Evolutionary conservation across 2,797 vertebrate genomes (phyloP).

Genomic region (Sebastes dallii): DNA sequence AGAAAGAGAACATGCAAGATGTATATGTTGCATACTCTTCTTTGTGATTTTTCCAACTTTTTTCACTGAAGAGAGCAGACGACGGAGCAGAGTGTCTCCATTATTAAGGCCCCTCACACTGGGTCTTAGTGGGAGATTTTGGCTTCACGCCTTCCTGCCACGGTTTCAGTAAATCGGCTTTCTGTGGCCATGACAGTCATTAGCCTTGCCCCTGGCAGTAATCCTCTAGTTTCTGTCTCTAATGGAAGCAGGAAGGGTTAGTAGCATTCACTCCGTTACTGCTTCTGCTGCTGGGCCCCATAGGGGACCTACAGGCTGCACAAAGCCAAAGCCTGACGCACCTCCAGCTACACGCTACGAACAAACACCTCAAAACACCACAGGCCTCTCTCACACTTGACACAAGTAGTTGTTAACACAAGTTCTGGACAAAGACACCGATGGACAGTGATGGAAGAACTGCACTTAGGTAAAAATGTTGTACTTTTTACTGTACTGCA

Average conservation of each 20-base stretch:
- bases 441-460: background rate
- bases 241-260: constrained; percentile 76
- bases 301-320: constrained; percentile 40
- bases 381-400: background rate
- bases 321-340: constrained; percentile 37
- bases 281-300: constrained; percentile 54
- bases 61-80: constrained; percentile 34
- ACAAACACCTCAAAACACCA: constrained; percentile 9
- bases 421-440: background rate
- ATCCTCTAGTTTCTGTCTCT: constrained; percentile 81
- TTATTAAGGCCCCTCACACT: constrained; percentile 79
- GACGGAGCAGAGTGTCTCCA: constrained; percentile 60
- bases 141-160: constrained; percentile 81
- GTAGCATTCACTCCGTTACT: constrained; percentile 60
- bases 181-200: constrained; percentile 83
- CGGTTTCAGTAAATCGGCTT: constrained; percentile 84
- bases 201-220: constrained; percentile 83
- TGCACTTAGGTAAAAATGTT: background rate
- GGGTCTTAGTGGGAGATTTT: constrained; percentile 84
- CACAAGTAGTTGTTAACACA: constrained; percentile 22
- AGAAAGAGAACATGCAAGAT: background rate
- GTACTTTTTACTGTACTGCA: background rate
- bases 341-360: constrained; percentile 34
- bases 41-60: constrained; percentile 54
- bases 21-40: constrained; percentile 13